A percentile compares a stretch with the other conserved stretches of the same genome.
Evolutionary conservation across 2,113 vertebrate species (phyloP).

Genomic region (Podiceps cristatus): DNA sequence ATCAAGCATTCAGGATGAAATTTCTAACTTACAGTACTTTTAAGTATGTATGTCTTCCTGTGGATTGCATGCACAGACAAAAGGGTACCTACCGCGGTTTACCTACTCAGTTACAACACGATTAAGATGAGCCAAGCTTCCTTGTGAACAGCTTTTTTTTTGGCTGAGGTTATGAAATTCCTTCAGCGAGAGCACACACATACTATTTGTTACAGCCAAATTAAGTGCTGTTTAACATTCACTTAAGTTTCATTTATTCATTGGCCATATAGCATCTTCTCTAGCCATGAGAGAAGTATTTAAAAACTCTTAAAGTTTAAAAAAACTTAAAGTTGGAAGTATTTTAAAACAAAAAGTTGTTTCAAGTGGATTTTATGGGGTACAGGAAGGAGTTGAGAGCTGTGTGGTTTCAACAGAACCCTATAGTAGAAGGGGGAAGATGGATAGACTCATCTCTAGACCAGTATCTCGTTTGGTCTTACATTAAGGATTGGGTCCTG

Average conservation of each 20-base stretch:
- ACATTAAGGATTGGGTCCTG: not conserved
- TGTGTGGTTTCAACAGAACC: not conserved
- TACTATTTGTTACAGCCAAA: not conserved
- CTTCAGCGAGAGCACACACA: not conserved
- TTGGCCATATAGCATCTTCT: not conserved
- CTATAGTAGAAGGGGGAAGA: not conserved
- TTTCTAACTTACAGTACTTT: not conserved
- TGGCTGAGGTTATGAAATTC: not conserved
- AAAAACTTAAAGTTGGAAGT: too few relatives aligned
- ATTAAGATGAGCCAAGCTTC: not conserved
- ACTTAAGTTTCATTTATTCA: not conserved
- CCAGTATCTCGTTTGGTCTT: not conserved
- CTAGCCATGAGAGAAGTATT: not conserved
- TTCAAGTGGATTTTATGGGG: not conserved
- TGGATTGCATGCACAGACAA: not conserved
- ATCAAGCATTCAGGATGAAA: not conserved
- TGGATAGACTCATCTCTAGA: not conserved
- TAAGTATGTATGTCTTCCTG: not conserved
- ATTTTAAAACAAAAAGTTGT: not conserved
- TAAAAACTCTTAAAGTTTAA: not conserved
- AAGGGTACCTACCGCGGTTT: not conserved
- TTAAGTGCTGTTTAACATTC: not conserved
- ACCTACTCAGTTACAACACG: not conserved
- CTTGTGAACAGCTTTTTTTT: not conserved
- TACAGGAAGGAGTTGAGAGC: not conserved